Percentiles rank a stretch among this genome's conserved stretches.
Conservation (phyloP, 2,797 vertebrate species). For the Telmatherina bonti region DNA sequence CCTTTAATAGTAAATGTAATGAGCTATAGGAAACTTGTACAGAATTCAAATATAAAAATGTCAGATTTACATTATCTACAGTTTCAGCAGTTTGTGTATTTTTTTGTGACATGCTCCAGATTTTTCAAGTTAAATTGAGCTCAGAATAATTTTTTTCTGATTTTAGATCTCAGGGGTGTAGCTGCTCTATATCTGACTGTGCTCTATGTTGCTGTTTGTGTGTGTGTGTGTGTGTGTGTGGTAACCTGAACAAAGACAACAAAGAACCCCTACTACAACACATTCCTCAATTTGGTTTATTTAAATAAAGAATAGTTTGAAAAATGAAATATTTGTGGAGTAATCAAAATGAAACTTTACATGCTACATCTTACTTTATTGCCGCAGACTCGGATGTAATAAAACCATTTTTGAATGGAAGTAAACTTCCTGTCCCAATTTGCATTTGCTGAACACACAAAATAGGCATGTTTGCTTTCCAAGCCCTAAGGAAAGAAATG, state of each 20-base stretch:
- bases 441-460: slow-evolving; percentile 35
- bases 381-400: slow-evolving; percentile 14
- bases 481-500: slow-evolving; percentile 41
- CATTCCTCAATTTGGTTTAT: slow-evolving; percentile 10
- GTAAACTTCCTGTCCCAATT: slow-evolving; percentile 40
- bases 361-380: slow-evolving; percentile 6
- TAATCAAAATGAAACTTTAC: slow-evolving; percentile 2
- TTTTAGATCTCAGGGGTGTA: slow-evolving; percentile 52
- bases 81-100: neutral
- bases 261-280: slow-evolving; percentile 19
- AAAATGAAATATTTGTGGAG: slow-evolving; percentile 6
- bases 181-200: no score
- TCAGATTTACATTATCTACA: neutral
- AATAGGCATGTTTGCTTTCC: slow-evolving; percentile 43
- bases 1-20: no score
- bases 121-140: slow-evolving; percentile 53
- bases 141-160: slow-evolving; percentile 49
- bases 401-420: slow-evolving; percentile 13
- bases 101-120: slow-evolving; percentile 47
- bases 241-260: slow-evolving; percentile 38
- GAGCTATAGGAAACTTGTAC: neutral
- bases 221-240: slow-evolving; percentile 43
- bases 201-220: no score
- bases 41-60: neutral
- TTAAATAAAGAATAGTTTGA: slow-evolving; percentile 20